These are phyloP conservation scores for Buceros bicornis DNA, from an alignment of 2,797 vertebrate genomes.

Conservation along the genomic window DNA sequence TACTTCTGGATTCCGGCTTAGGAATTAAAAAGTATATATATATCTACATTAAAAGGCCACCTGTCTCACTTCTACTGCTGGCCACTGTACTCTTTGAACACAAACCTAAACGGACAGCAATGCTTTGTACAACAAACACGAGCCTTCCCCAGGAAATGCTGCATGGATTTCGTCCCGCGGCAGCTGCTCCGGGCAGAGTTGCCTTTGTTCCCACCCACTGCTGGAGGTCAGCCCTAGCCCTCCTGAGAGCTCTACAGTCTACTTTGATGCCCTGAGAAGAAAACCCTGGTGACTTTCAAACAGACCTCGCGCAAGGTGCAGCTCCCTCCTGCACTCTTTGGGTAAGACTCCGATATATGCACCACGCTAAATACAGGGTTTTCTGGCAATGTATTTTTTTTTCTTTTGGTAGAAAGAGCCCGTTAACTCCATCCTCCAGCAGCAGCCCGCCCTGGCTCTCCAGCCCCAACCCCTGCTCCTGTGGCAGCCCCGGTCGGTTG, in stretches of 20 bases:
- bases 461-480: neutral
- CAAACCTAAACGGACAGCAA: neutral
- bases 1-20: neutral
- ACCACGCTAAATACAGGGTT: neutral
- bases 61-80: neutral
- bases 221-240: neutral
- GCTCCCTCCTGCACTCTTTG: neutral
- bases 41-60: neutral
- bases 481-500: fast-evolving
- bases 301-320: neutral
- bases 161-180: neutral
- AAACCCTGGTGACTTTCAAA: neutral
- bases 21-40: neutral
- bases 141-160: neutral
- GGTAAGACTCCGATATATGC: neutral
- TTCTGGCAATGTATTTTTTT: neutral
- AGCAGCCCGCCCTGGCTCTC: neutral
- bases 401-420: neutral
- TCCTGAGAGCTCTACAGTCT: neutral
- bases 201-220: neutral
- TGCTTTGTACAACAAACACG: neutral
- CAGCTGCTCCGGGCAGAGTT: neutral
- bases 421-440: neutral
- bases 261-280: neutral
- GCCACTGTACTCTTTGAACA: neutral